A percentile compares a stretch with the other conserved stretches of the same genome.
Evolutionary conservation across 2,888 invertebrate species (phyloP).

Genomic region (Epistrophella euchroma): DNA sequence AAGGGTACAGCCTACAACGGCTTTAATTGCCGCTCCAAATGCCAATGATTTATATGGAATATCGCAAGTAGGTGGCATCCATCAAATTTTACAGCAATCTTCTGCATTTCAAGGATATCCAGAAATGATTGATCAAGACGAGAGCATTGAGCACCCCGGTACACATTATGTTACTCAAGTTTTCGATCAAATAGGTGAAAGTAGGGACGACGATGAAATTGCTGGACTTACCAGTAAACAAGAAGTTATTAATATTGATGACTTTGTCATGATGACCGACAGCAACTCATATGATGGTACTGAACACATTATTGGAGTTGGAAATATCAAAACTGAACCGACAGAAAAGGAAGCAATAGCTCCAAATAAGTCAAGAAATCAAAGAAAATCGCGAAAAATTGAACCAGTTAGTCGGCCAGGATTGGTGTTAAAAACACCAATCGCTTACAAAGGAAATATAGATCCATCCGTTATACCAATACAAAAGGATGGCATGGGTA

Average conservation of each 20-base stretch:
- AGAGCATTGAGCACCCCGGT: constrained; percentile 72
- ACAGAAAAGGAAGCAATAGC: constrained; percentile 51
- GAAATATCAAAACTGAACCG: constrained; percentile 77
- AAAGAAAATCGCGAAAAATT: constrained; percentile 86
- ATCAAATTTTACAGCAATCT: constrained; percentile 83
- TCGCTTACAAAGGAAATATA: constrained; percentile 91
- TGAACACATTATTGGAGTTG: constrained; percentile 80
- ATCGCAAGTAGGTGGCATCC: constrained; percentile 82
- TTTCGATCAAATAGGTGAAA: constrained; percentile 77
- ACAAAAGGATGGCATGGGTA: constrained; percentile 95
- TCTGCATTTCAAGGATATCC: constrained; percentile 82
- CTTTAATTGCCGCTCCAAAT: constrained; percentile 80
- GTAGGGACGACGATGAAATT: constrained; percentile 77
- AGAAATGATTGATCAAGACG: constrained; percentile 80
- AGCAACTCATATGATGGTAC: constrained; percentile 83
- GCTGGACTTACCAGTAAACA: constrained; percentile 81
- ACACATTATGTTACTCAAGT: constrained; percentile 77
- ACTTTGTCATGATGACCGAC: constrained; percentile 83
- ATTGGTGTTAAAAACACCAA: constrained; percentile 90
- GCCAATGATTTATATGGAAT: constrained; percentile 82
- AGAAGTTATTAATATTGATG: constrained; percentile 83
- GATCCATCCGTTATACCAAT: constrained; percentile 94
- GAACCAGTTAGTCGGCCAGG: constrained; percentile 90
- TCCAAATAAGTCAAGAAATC: constrained; percentile 77
- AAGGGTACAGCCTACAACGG: constrained; percentile 81